phyloP scores from a whole-genome alignment of 2,888 invertebrate genomes.

The Campoplex capitator region DNA sequence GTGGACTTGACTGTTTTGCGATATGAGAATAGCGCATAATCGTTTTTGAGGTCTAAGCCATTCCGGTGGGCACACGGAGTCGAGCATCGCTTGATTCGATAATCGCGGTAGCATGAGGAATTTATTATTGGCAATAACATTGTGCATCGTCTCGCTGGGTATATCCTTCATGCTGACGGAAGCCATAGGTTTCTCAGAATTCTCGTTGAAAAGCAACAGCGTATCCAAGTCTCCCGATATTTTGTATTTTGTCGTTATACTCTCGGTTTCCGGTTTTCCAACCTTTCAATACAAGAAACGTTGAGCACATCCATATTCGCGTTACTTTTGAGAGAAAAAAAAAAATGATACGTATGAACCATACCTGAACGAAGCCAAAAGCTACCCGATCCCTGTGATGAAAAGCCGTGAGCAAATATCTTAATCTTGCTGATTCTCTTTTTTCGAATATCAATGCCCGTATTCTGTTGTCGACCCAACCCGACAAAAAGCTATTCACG shows the following conservation, averaged over 20 bases:
- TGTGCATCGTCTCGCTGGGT: conserved; percentile 93
- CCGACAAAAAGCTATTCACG: conserved; percentile 91
- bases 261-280: conserved; percentile 88
- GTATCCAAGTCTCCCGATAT: conserved; percentile 91
- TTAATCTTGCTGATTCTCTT: conserved; percentile 90
- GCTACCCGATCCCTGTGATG: conserved; percentile 94
- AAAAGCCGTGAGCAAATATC: conserved; percentile 95
- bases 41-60: conserved; percentile 91
- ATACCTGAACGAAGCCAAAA: conserved; percentile 90
- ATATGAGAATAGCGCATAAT: conserved; percentile 92
- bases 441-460: conserved; percentile 95
- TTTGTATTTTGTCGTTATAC: conserved; percentile 89
- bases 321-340: conserved; percentile 1
- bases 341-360: background rate
- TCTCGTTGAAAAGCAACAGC: conserved; percentile 96
- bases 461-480: conserved; percentile 97
- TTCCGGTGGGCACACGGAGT: conserved; percentile 95
- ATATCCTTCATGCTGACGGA: conserved; percentile 96
- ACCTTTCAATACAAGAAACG: conserved; percentile 85
- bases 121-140: conserved; percentile 95
- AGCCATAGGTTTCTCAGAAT: conserved; percentile 91
- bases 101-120: conserved; percentile 94
- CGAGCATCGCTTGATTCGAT: conserved; percentile 95
- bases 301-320: background rate
- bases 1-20: conserved; percentile 87